Base-by-base conservation (phyloP, 2,113 vertebrate species). In the Platysteira castanea region DNA sequence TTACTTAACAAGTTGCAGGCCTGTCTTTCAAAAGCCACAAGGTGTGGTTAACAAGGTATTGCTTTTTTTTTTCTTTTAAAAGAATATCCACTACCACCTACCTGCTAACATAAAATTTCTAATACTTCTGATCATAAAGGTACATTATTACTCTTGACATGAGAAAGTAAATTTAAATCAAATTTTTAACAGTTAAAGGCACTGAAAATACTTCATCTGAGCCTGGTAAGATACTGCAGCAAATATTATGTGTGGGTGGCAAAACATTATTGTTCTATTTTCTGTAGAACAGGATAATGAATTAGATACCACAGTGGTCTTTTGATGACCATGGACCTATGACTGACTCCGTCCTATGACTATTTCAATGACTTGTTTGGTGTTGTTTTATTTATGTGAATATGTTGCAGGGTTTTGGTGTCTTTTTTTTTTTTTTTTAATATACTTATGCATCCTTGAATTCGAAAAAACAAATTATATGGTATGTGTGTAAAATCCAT, bases 11-110 rank as follows among this genome's bases (percentile, higher is more conserved):
- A 71, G 57, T 31, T 68, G 31, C 33, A 71, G 47, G 15, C 27
- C 35, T 83, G 41, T 83, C 81, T 93, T 83, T 93, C 69, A 73
- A 87, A 94, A 79, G 23, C 6, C n/a, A 27, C 33, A 57, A 89
- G 20, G 7, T 39, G 39, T n/a, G n/a, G n/a, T n/a, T n/a, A n/a
- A n/a, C n/a, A n/a, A n/a, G n/a, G n/a, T 44, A 52, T 78, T 74
- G 3, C 7, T 42, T 61, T 37, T 6, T 75, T 47, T 27, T 27
- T 35, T 37, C 19, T 16, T 49, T 59, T 50, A 21, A 61, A 64
- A 78, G 6, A 68, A 49, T 53, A 82, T 28, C n/a, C 21, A 53
- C 26, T 41, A 15, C 13, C 47, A 61, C 10, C 24, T 64, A 16
- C 11, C 16, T 41, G 15, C 73, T 85, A 85, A 89, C 9, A 33